These are phyloP conservation scores for Carabus problematicus DNA, from an alignment of 2,888 invertebrate genomes.

Conservation along the genomic window DNA sequence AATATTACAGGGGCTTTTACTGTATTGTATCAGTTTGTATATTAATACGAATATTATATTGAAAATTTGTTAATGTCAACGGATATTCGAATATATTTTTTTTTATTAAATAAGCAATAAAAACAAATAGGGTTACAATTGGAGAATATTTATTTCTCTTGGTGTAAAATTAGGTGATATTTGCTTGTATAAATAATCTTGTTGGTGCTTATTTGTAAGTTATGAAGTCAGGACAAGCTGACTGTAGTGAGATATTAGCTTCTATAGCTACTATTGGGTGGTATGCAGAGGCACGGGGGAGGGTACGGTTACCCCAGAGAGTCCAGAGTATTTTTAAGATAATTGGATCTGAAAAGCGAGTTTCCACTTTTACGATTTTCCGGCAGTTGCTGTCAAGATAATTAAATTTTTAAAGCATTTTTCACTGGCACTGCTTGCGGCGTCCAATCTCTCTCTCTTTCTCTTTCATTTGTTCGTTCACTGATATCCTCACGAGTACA, in stretches of 20 bases:
- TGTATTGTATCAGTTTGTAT: background rate
- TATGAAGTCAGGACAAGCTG: background rate
- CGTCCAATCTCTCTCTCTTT: background rate
- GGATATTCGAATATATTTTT: too few relatives aligned
- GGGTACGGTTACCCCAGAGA: conserved; percentile 30
- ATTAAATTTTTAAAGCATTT: conserved; percentile 58
- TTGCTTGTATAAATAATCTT: background rate
- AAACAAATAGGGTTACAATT: background rate
- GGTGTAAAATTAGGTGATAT: background rate
- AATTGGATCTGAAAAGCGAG: conserved; percentile 57
- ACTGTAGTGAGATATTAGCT: background rate
- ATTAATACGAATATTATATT: too few relatives aligned
- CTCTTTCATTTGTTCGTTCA: conserved; percentile 17
- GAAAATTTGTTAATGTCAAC: too few relatives aligned
- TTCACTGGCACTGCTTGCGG: conserved; percentile 46
- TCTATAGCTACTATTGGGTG: background rate
- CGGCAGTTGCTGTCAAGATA: conserved; percentile 56
- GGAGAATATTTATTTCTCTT: background rate
- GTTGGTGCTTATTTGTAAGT: background rate
- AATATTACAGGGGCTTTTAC: background rate
- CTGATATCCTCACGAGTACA: conserved; percentile 39
- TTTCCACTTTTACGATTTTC: conserved; percentile 57
- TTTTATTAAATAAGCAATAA: too few relatives aligned
- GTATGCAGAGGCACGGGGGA: background rate
- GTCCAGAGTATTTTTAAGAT: conserved; percentile 54